These are phyloP conservation scores for Mesitornis unicolor DNA, from an alignment of 2,113 vertebrate genomes.

Conservation along the genomic window DNA sequence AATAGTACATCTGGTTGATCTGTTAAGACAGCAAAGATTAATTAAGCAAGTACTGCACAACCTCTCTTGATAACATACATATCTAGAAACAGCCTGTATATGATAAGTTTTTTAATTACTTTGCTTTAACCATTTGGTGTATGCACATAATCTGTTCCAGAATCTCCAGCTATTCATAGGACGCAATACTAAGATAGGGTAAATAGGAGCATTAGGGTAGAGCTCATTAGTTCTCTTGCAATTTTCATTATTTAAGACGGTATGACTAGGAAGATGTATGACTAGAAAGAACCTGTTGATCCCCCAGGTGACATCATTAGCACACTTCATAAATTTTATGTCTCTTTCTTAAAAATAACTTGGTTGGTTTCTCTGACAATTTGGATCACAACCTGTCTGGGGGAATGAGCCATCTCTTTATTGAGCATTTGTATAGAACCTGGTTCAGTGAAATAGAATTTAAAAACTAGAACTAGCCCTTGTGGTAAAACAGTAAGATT, in stretches of 20 bases:
- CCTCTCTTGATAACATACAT: slow-evolving; percentile 47
- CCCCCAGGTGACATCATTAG: neutral
- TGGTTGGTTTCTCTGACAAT: neutral
- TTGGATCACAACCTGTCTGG: neutral
- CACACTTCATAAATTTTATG: neutral
- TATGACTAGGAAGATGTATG: neutral
- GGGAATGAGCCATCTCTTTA: neutral
- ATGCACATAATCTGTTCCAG: neutral
- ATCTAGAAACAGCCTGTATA: slow-evolving; percentile 33
- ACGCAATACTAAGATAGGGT: neutral
- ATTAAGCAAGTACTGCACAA: slow-evolving; percentile 63
- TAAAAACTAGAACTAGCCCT: neutral
- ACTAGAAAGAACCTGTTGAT: neutral
- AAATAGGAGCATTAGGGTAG: neutral
- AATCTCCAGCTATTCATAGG: neutral
- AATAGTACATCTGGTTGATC: slow-evolving; percentile 71
- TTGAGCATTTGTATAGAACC: neutral
- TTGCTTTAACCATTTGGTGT: slow-evolving; percentile 23
- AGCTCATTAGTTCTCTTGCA: neutral
- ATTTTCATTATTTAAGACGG: neutral
- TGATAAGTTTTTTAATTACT: slow-evolving; percentile 12
- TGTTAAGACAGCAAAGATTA: slow-evolving; percentile 70
- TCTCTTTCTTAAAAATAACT: neutral
- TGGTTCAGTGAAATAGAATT: neutral
- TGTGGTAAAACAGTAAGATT: neutral